Conservation (phyloP, 2,113 vertebrate species). For the Monarcha castaneiventris region DNA sequence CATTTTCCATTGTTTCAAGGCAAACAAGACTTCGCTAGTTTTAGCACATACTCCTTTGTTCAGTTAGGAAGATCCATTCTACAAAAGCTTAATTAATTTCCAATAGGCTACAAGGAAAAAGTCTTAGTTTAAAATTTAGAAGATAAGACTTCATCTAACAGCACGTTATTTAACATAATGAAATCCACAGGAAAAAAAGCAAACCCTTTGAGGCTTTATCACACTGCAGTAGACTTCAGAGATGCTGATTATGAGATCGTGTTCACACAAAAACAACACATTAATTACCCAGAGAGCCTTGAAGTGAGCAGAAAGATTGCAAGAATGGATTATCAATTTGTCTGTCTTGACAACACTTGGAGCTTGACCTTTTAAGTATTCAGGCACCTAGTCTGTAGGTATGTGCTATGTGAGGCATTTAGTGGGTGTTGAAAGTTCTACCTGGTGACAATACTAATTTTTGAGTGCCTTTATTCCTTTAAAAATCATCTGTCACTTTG, state of each 20-base stretch:
- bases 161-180: neutral
- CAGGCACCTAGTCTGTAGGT: neutral
- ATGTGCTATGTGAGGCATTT: neutral
- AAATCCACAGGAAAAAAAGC: slow-evolving; percentile 10
- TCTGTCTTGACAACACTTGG: slow-evolving; percentile 17
- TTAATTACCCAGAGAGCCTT: slow-evolving; percentile 36
- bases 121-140: neutral
- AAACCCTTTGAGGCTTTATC: slow-evolving; percentile 22
- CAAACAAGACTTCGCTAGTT: neutral
- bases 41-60: neutral
- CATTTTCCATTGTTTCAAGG: neutral
- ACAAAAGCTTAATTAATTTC: neutral
- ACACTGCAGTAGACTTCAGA: slow-evolving; percentile 12
- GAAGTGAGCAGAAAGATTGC: slow-evolving; percentile 36
- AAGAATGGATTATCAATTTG: slow-evolving; percentile 25
- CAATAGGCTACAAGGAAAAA: neutral
- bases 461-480: neutral
- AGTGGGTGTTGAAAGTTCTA: neutral
- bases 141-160: neutral
- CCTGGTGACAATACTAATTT: neutral
- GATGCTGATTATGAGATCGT: neutral
- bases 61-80: neutral
- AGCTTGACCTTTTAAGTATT: slow-evolving; percentile 17
- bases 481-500: neutral
- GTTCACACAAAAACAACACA: slow-evolving; percentile 17